Evolutionary conservation across 2,888 invertebrate species (phyloP), one percentile per base, ranked within the genome.

Genomic region (Merodon equestris): DNA sequence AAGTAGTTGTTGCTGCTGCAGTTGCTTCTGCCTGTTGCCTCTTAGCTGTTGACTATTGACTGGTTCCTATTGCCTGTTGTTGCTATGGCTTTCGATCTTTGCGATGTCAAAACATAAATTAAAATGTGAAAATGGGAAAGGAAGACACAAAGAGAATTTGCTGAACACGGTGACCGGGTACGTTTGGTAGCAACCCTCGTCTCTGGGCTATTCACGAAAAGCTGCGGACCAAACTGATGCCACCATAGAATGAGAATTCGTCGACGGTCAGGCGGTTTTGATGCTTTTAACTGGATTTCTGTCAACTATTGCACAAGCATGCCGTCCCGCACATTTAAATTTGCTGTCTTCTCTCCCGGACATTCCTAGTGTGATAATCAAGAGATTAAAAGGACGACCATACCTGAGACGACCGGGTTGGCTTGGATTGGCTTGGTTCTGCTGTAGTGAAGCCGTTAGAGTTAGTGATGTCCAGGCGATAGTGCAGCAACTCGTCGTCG

Each of bases 91-190:
- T 73, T 79, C 77, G 68, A 74, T 79, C 73, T 79, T 60, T 63
- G 68, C 73, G 63, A 79, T 75, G 79, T 75, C 79, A 75, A 81
- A 81, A 81, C 79, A 75, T 81, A 81, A 81, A 81, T 81, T 81
- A 81, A 81, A 81, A 81, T 57, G 79, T 81, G 74, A 81, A 81
- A 70, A 70, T 64, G 64, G 64, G 45, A 58, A 64, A 74, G 40
- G 58, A 74, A 68, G 60, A 64, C 64, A 58, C 54, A 68, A 45
- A 63, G 64, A 53, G 53, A 70, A 67, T 57, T 63, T 58, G 51
- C 75, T 7, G n/a, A 63, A 48, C 48, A 58, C 18, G 56, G 42
- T 57, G 47, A 60, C 45, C 57, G n/a, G n/a, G 7, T 10, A 36
- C 63, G 66, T 72, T 36, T 9, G 47, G 57, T 15, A 48, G 50